Percentiles rank a stretch among this genome's conserved stretches.
phyloP scores from a whole-genome alignment of 2,113 vertebrate species.

The Ciconia maguari region DNA sequence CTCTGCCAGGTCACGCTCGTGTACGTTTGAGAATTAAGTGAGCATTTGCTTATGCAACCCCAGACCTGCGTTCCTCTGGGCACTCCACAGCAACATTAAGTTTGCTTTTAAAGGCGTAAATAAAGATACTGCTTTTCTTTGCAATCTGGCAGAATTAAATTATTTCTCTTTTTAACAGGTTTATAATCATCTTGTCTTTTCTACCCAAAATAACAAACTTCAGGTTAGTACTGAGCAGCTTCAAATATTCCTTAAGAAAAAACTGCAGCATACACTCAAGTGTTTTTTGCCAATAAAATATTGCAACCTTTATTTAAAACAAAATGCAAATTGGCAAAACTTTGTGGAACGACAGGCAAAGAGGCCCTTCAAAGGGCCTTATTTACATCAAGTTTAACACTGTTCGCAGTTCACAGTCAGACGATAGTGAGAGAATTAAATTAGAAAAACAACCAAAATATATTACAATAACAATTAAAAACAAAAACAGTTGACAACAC shows the following conservation, averaged over 20 bases:
- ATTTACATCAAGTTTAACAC: slow-evolving; percentile 99
- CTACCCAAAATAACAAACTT: neutral
- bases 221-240: neutral
- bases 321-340: slow-evolving; percentile 80
- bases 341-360: slow-evolving; percentile 74
- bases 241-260: neutral
- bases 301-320: slow-evolving; percentile 83
- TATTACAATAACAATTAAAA: slow-evolving; percentile 89
- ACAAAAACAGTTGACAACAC: slow-evolving; percentile 79
- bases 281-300: slow-evolving; percentile 79
- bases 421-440: slow-evolving; percentile 95
- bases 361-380: slow-evolving; percentile 72
- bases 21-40: neutral
- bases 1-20: neutral
- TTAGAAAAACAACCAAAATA: slow-evolving; percentile 89
- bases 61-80: neutral
- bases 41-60: neutral
- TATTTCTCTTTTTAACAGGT: neutral
- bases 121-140: neutral
- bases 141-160: neutral
- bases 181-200: neutral
- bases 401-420: slow-evolving; percentile 99
- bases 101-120: neutral
- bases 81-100: accelerated
- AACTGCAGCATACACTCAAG: neutral